Evolutionary conservation across 2,797 vertebrate species (phyloP), one percentile per base, ranked within the genome.

Genomic region (Hybognathus amarus): DNA sequence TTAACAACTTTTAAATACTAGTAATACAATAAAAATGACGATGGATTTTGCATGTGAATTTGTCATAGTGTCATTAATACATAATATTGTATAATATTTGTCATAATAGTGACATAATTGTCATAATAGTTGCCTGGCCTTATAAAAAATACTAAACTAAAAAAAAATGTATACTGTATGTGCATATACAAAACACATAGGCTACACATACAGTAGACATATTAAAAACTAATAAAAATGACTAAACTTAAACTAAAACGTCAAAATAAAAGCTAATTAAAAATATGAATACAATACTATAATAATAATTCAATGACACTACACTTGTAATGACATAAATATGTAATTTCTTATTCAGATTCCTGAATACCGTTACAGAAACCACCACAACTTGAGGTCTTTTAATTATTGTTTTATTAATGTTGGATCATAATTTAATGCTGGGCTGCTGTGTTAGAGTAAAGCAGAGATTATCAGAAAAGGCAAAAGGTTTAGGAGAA

Each of bases 401-500:
- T 47, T 70, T 47, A 47, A 59, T 45, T 17, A 42, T n/a, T 17
- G 5, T 1, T 75, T 5, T 50, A 63, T 74, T 66, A 74, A 74
- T 3, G 6, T 36, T 40, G 54, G 27, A 82, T 50, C 13, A 64
- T 82, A 30, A 82, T 81, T 81, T 81, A 63, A 73, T 82, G 56
- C 68, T 80, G 54, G 24, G 24, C 27, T 20, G 69, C 56, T 63
- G 56, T 63, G 79, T 50, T 71, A 80, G 38, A 20, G 36, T 70
- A 24, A 54, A 79, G 64, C 15, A 78, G 47, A 77, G 78, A 30
- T 33, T 22, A 33, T 42, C 61, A 85, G 68, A n/a, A 67, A 82
- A 75, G 47, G 66, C 69, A 66, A 77, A 68, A 5, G 5, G 63
- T 56, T 50, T 17, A 75, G 73, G 74, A 78, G 70, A 82, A 85